phyloP scores from a whole-genome alignment of 1,140 invertebrate species.

The Anastrepha ludens region DNA sequence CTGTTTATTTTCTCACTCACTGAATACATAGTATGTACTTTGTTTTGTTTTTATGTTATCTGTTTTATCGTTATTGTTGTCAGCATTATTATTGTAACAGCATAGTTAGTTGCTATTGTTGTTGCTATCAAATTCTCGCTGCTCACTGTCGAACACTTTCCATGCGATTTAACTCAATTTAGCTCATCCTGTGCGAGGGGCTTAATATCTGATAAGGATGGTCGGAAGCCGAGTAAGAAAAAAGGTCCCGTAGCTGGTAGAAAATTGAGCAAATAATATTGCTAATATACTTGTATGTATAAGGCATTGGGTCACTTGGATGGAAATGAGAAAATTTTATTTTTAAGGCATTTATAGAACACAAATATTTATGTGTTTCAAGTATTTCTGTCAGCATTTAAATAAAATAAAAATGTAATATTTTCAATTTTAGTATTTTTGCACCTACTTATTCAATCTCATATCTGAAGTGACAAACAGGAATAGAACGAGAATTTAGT shows the following conservation, averaged over 20 bases:
- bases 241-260: too few species aligned
- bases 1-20: constrained; percentile 22
- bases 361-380: too few species aligned
- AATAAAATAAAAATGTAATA: too few species aligned
- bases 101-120: not conserved
- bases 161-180: constrained; percentile 47
- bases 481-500: too few species aligned
- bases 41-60: not conserved
- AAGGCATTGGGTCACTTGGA: not conserved
- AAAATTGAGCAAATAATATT: too few species aligned
- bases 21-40: not conserved
- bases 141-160: constrained; percentile 47
- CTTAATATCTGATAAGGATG: not conserved
- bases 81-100: constrained; percentile 30
- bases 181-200: not conserved
- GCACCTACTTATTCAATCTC: too few species aligned
- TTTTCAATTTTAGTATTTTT: too few species aligned
- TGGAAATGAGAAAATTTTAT: not conserved
- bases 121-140: constrained; percentile 26
- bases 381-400: too few species aligned
- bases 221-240: not conserved
- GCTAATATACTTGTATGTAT: too few species aligned
- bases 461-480: too few species aligned
- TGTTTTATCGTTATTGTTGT: not conserved
- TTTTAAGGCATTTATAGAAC: too few species aligned